phyloP scores from a whole-genome alignment of 2,113 vertebrate species.

The Esox niger region DNA sequence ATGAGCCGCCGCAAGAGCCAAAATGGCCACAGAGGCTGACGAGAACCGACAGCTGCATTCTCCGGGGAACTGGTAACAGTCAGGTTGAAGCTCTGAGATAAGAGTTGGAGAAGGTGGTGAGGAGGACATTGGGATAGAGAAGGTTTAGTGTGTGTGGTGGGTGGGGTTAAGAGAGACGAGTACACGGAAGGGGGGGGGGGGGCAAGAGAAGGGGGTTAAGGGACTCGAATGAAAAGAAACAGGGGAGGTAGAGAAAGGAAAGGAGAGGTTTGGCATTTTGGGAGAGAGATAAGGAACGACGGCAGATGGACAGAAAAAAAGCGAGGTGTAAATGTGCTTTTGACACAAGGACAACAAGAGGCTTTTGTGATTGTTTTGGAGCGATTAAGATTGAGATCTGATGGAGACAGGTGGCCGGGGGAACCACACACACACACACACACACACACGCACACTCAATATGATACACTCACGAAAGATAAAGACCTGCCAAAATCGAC shows the following conservation, averaged over 20 bases:
- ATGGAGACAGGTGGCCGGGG: background rate
- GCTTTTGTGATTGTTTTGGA: background rate
- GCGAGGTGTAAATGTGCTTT: background rate
- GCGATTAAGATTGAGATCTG: background rate
- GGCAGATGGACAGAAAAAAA: too few relatives aligned
- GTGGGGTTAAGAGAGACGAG: background rate
- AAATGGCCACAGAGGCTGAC: too few relatives aligned
- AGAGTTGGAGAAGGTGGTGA: background rate
- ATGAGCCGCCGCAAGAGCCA: too few relatives aligned
- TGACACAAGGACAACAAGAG: background rate
- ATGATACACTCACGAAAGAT: background rate
- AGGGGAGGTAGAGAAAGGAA: background rate
- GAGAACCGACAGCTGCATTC: too few relatives aligned
- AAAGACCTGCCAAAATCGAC: background rate
- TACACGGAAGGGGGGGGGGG: too few relatives aligned
- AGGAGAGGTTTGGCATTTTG: too few relatives aligned
- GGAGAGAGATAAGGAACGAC: too few relatives aligned
- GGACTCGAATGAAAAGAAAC: background rate
- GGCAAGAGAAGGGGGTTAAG: too few relatives aligned
- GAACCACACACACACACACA: conserved; percentile 11
- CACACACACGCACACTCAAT: conserved; percentile 7
- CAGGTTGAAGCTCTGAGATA: background rate
- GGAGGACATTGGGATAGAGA: background rate
- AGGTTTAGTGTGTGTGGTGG: too few relatives aligned
- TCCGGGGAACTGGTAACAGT: too few relatives aligned